These are phyloP conservation scores for Brevimyrus niger DNA, from an alignment of 2,113 vertebrate genomes.

Conservation along the genomic window DNA sequence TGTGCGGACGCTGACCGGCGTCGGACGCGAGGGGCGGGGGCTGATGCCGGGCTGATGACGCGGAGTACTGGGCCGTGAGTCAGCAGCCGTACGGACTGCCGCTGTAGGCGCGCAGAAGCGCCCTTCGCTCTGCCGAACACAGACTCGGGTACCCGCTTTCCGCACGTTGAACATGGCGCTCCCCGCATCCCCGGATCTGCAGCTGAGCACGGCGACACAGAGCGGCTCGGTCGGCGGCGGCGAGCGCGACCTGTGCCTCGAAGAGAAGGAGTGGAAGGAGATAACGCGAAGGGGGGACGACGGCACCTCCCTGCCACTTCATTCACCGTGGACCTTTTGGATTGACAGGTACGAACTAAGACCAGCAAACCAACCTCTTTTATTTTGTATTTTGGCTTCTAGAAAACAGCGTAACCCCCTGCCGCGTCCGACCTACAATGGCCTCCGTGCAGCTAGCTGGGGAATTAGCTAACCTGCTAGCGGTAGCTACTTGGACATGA, in stretches of 20 bases:
- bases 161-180: slow-evolving; percentile 47
- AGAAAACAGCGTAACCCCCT: neutral
- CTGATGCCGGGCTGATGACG: slow-evolving; percentile 37
- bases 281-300: slow-evolving; percentile 41
- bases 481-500: neutral
- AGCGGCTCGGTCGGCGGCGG: slow-evolving; percentile 45
- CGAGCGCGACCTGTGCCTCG: slow-evolving; percentile 53
- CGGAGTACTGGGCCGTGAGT: slow-evolving; percentile 50
- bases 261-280: slow-evolving; percentile 50
- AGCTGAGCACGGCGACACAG: slow-evolving; percentile 47
- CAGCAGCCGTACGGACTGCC: slow-evolving; percentile 37
- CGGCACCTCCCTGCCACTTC: slow-evolving; percentile 54
- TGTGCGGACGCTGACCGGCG: neutral
- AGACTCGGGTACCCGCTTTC: neutral
- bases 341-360: slow-evolving; percentile 53
- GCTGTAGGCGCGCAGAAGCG: slow-evolving; percentile 31
- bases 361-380: neutral
- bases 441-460: neutral
- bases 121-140: neutral
- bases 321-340: slow-evolving; percentile 70
- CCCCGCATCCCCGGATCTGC: slow-evolving; percentile 54
- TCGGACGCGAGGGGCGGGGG: neutral
- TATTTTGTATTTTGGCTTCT: neutral
- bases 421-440: neutral
- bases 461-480: neutral